A percentile compares a stretch with the other conserved stretches of the same genome.
These are phyloP conservation scores for Lepilemur septentrionalis DNA, from an alignment of 2,797 vertebrate genomes.

Conservation along the genomic window DNA sequence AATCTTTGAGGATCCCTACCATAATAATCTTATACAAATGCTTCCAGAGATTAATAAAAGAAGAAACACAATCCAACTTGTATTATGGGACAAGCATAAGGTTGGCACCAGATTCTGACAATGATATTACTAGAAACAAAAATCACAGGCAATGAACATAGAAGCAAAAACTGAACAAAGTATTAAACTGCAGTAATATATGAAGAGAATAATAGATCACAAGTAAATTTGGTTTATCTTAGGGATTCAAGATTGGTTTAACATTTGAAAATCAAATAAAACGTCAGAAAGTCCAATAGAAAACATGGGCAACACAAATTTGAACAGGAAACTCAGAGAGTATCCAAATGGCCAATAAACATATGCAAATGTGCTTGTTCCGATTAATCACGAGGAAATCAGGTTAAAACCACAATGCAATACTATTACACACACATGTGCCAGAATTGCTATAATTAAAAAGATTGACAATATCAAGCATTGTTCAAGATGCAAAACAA, in stretches of 20 bases:
- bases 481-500: not conserved
- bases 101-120: not conserved
- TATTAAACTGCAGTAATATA: not conserved
- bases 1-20: not conserved
- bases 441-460: not conserved
- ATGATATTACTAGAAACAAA: not conserved
- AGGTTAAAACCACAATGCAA: not conserved
- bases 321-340: not conserved
- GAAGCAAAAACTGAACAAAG: not conserved
- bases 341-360: not conserved
- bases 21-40: not conserved
- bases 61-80: not conserved
- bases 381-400: not conserved
- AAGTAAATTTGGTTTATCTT: not conserved
- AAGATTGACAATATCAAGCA: not conserved
- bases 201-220: not conserved
- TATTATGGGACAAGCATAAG: not conserved
- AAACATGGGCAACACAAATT: not conserved
- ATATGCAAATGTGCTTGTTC: not conserved
- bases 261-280: not conserved
- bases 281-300: not conserved
- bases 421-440: not conserved
- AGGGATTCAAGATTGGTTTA: not conserved
- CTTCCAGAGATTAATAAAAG: not conserved
- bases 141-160: not conserved